phyloP scores from a whole-genome alignment of 2,113 vertebrate genomes.

The Protobothrops mucrosquamatus region DNA sequence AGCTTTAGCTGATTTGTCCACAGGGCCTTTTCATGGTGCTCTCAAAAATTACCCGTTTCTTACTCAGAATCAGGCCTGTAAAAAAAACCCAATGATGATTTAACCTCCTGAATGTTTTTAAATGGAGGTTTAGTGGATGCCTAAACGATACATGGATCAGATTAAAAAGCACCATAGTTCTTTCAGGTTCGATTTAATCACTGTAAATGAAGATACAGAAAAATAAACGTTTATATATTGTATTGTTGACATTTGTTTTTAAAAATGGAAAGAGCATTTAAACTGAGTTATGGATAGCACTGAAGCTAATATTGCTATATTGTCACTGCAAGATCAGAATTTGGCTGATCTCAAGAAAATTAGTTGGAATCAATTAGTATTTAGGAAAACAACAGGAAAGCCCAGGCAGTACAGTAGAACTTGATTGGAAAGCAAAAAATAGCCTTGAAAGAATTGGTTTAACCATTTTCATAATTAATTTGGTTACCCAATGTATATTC shows the following conservation, averaged over 20 bases:
- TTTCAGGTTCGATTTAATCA: background rate
- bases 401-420: background rate
- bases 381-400: background rate
- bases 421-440: background rate
- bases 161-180: background rate
- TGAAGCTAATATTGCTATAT: background rate
- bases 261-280: background rate
- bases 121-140: background rate
- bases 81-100: background rate
- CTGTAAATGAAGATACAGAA: background rate
- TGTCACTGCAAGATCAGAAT: background rate
- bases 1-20: background rate
- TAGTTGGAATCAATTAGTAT: background rate
- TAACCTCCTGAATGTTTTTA: background rate
- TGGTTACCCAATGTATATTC: background rate
- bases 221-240: background rate
- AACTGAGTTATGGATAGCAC: background rate
- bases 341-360: background rate
- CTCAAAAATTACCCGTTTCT: no score
- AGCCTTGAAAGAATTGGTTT: background rate
- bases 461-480: background rate
- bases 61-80: background rate
- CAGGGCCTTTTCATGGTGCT: no score
- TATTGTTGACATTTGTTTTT: background rate
- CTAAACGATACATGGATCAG: background rate